Evolutionary conservation across 2,888 invertebrate species (phyloP), one percentile per base, ranked within the genome.

Genomic region (Pristionchus entomophagus): DNA sequence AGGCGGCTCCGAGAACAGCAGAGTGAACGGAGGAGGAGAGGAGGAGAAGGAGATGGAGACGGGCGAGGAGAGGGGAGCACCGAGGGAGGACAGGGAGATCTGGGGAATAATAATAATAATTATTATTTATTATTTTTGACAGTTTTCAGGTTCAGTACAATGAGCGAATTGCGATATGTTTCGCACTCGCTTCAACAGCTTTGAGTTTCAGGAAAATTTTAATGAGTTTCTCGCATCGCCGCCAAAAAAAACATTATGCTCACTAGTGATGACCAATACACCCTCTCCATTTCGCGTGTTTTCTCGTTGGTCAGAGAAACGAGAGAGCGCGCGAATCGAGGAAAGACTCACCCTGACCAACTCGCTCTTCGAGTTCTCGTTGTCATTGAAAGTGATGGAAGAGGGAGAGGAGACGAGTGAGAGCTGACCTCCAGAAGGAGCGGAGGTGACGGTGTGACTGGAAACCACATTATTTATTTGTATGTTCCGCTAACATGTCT

Each of bases 41-140:
- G 85, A 41, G 29, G 85, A 85, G 85, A 77, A 85, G 3, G 73
- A 35, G 22, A 85, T 4, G 2, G 85, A 85, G n/a, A 85, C 26
- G 5, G 85, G 77, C 8, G 85, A 85, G 26, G 77, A 19, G 53
- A 85, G n/a, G 17, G 51, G 26, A 4, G 32, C 22, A 12, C 53
- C 51, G 4, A 5, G 5, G 1, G 85, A 35, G 26, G 29, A 38
- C 17, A 85, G 32, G 22, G 73, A 5, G 26, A 85, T 10, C 85
- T 85, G 73, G 12, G 45, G 53, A 49, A 83, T 41, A n/a, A n/a
- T n/a, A n/a, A n/a, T n/a, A n/a, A n/a, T n/a, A n/a, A n/a, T n/a
- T n/a, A n/a, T n/a, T n/a, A n/a, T n/a, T n/a, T n/a, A n/a, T n/a
- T n/a, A n/a, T n/a, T n/a, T n/a, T n/a, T n/a, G n/a, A n/a, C n/a